Percentiles rank a stretch among this genome's conserved stretches.
These are phyloP conservation scores for Timema podura DNA, from an alignment of 2,888 invertebrate genomes.

Conservation along the genomic window DNA sequence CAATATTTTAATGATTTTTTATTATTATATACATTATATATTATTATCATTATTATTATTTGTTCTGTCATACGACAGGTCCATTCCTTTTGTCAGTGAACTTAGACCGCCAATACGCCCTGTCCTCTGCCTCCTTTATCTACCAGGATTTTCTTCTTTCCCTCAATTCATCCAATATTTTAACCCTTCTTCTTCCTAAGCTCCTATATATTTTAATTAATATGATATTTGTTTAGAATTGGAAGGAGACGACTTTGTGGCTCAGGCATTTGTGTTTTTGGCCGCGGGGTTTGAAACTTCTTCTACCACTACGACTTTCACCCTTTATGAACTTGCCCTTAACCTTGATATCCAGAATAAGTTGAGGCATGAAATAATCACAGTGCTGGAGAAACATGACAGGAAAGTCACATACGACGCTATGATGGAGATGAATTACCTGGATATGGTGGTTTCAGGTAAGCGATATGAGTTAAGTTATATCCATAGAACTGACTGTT, in stretches of 20 bases:
- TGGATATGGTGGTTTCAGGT: constrained; percentile 53
- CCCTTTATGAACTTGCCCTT: constrained; percentile 26
- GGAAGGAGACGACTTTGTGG: constrained; percentile 50
- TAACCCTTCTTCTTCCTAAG: too few relatives aligned
- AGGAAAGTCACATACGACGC: constrained; percentile 45
- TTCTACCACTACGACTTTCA: constrained; percentile 23
- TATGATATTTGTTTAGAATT: constrained; percentile 38
- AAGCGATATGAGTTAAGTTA: neutral
- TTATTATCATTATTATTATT: too few relatives aligned
- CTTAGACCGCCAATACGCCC: too few relatives aligned
- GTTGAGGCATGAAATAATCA: constrained; percentile 27
- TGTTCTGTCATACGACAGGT: too few relatives aligned
- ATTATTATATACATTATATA: too few relatives aligned
- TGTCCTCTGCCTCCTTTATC: too few relatives aligned
- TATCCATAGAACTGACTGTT: too few relatives aligned
- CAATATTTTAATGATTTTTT: too few relatives aligned
- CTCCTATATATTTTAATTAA: too few relatives aligned
- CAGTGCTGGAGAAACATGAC: constrained; percentile 31
- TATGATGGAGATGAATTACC: constrained; percentile 48
- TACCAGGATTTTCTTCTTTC: too few relatives aligned
- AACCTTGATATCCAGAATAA: constrained; percentile 24
- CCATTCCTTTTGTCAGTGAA: too few relatives aligned
- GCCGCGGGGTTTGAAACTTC: constrained; percentile 43
- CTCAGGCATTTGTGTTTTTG: constrained; percentile 56
- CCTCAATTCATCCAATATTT: too few relatives aligned